phyloP scores from a whole-genome alignment of 1,140 invertebrate genomes.

The Helicoverpa armigera region DNA sequence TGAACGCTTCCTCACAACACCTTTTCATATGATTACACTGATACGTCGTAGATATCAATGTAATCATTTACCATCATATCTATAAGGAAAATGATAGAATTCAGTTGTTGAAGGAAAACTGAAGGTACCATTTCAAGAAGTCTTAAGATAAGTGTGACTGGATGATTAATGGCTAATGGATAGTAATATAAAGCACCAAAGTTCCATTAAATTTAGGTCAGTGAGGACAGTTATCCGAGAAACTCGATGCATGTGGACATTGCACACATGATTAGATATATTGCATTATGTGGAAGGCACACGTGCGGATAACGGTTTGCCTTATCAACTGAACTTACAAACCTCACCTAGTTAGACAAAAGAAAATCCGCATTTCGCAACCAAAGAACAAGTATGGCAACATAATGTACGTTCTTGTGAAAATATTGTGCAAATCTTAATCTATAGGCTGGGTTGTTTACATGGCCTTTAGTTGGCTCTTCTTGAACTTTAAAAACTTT shows the following conservation, averaged over 20 bases:
- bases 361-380: slow-evolving; percentile 39
- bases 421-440: slow-evolving; percentile 17
- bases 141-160: neutral
- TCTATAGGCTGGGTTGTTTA: neutral
- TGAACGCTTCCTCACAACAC: slow-evolving; percentile 19
- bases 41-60: slow-evolving; percentile 4
- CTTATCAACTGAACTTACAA: slow-evolving; percentile 59
- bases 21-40: neutral
- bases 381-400: neutral
- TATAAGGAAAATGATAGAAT: slow-evolving; percentile 34
- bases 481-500: too few relatives aligned
- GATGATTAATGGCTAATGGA: neutral
- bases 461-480: neutral
- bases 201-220: slow-evolving; percentile 12
- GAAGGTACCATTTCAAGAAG: neutral
- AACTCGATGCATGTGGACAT: slow-evolving; percentile 34
- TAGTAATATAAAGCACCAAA: neutral
- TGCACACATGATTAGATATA: slow-evolving; percentile 55
- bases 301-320: slow-evolving; percentile 73
- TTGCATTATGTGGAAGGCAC: slow-evolving; percentile 61
- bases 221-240: slow-evolving; percentile 20
- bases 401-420: neutral
- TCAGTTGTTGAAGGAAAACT: neutral
- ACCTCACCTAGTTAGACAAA: slow-evolving; percentile 45
- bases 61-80: slow-evolving; percentile 11